A percentile compares a stretch with the other conserved stretches of the same genome.
Conservation (phyloP, 92 coral and sea anemone species). For the Palythoa caribaeorum region DNA sequence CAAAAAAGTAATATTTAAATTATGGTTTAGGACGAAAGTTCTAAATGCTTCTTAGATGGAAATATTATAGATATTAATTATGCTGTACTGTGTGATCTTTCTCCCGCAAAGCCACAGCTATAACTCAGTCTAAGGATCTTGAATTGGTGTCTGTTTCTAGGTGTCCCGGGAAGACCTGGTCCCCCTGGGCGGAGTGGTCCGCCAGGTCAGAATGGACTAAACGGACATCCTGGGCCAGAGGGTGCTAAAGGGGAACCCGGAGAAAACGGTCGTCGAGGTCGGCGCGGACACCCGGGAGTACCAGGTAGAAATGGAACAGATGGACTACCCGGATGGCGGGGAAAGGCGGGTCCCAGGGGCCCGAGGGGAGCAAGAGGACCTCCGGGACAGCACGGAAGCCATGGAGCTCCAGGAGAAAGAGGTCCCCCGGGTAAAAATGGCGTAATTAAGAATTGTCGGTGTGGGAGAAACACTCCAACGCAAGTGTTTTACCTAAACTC, state of each 20-base stretch:
- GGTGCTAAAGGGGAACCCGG: slow-evolving; percentile 84
- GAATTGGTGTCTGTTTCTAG: slow-evolving; percentile 28
- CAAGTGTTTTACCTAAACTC: slow-evolving; percentile 79
- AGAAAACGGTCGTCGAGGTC: slow-evolving; percentile 74
- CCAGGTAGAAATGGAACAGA: slow-evolving; percentile 84
- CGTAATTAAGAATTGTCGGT: slow-evolving; percentile 66
- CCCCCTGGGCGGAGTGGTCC: slow-evolving; percentile 87
- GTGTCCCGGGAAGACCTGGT: slow-evolving; percentile 85
- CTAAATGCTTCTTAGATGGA: too few relatives aligned
- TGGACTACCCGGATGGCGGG: slow-evolving; percentile 88
- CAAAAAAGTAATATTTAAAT: too few relatives aligned
- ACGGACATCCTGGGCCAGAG: slow-evolving; percentile 76
- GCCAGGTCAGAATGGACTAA: slow-evolving; percentile 86
- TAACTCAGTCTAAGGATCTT: too few relatives aligned
- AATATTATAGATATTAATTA: too few relatives aligned
- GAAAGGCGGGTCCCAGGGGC: slow-evolving; percentile 85
- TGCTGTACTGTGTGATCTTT: too few relatives aligned
- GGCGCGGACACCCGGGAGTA: slow-evolving; percentile 72
- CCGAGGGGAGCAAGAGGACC: slow-evolving; percentile 80
- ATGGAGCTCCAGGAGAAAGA: slow-evolving; percentile 73
- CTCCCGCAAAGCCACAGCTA: too few relatives aligned
- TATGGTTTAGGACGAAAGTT: too few relatives aligned
- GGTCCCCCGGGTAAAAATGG: slow-evolving; percentile 81
- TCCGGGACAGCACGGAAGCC: slow-evolving; percentile 70
- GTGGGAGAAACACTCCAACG: slow-evolving; percentile 77